Conservation (phyloP, 2,797 vertebrate species). For the Discoglossus pictus region DNA sequence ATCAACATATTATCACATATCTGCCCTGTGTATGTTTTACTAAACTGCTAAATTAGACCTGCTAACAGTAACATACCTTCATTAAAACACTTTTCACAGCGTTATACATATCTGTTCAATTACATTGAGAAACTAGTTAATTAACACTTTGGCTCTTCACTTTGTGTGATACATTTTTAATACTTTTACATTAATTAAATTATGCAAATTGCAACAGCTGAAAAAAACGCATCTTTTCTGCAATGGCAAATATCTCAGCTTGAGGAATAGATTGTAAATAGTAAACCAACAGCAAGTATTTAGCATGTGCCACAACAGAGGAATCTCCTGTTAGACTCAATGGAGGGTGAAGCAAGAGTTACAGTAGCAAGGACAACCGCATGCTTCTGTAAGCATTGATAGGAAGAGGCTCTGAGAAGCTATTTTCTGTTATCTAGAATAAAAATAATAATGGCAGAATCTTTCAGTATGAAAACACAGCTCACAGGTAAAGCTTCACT, state of each 20-base stretch:
- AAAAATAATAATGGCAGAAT: too few species aligned
- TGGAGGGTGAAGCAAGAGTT: too few species aligned
- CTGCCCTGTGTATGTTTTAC: constrained; percentile 41
- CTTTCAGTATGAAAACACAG: too few species aligned
- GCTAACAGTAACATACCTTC: constrained; percentile 62
- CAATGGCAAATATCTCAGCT: constrained; percentile 3
- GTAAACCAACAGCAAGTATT: too few species aligned
- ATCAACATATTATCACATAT: constrained; percentile 31
- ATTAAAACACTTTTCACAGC: constrained; percentile 58
- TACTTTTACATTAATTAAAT: constrained; percentile 65
- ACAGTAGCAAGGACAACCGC: too few species aligned
- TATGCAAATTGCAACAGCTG: constrained; percentile 54
- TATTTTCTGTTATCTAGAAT: too few species aligned
- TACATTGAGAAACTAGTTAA: constrained; percentile 61
- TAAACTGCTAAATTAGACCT: constrained; percentile 60
- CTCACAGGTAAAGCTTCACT: too few species aligned
- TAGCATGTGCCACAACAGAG: too few species aligned
- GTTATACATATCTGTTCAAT: constrained; percentile 60
- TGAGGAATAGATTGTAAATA: background rate
- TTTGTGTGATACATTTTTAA: constrained; percentile 65
- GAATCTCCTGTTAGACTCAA: too few species aligned
- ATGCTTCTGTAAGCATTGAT: too few species aligned
- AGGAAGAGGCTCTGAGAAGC: too few species aligned
- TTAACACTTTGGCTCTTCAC: constrained; percentile 64
- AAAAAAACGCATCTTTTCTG: constrained; percentile 16